Evolutionary conservation across 2,113 vertebrate species (phyloP), one percentile per base, ranked within the genome.

Genomic region (zebrafish (Danio rerio)): DNA sequence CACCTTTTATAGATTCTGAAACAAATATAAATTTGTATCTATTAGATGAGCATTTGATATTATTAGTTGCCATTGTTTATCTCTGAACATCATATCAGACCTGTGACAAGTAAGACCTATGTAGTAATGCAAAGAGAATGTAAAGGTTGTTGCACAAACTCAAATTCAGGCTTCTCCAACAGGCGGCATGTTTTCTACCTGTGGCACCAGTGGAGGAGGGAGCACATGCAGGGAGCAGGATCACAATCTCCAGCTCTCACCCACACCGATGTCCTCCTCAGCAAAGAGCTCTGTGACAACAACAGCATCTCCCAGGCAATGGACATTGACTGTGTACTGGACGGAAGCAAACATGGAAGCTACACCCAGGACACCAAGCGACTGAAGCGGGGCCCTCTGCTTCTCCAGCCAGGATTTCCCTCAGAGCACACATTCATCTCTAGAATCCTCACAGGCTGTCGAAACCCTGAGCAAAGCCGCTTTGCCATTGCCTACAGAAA

Each of bases 401-500:
- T 90, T 86, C 92, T 94, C 59, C 88, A 80, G 49, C 81, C 92
- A 65, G 91, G 84, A 83, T 89, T 95, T 71, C 90, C 94, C 84
- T 91, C 93, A 15, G 98, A 99, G 88, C 93, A 94, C 85, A 88
- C 20, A 56, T 99, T 99, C 83, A 90, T 97, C 12, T 93, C 93
- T 81, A 81, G 90, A 59, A 80, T 97, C 49, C 88, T 98, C 85
- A 93, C 95, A 61, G 88, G 88, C 58, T 96, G 95, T 84, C 91
- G 92, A 71, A 93, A 94, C 66, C 88, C 80, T 0, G 96, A 98
- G 86, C 96, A 99, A 92, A 94, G 92, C 89, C 94, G 94, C 81
- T 98, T 98, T 86, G 97, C 97, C 72, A 88, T 91, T 80, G 95
- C 96, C 15, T 99, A 99, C 85, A 94, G 89, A 80, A 99, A 96